These are phyloP conservation scores for Eufriesea mexicana DNA, from an alignment of 1,140 invertebrate genomes.

Conservation along the genomic window DNA sequence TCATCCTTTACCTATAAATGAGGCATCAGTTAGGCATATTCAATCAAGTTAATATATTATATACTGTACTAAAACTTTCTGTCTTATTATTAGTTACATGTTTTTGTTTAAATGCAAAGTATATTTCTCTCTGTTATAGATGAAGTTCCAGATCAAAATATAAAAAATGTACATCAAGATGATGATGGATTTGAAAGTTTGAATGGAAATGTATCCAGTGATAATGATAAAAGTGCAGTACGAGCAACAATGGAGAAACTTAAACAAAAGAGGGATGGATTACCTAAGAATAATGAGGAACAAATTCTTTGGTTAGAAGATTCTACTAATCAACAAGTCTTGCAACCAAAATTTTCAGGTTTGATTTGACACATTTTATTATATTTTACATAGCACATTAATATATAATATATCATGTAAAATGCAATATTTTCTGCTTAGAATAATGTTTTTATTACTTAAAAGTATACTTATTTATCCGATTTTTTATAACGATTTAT, in stretches of 20 bases:
- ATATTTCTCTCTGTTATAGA: slow-evolving; percentile 49
- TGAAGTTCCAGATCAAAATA: slow-evolving; percentile 61
- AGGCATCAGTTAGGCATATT: slow-evolving; percentile 45
- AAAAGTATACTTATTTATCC: slow-evolving; percentile 6
- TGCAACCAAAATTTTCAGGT: slow-evolving; percentile 61
- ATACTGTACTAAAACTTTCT: slow-evolving; percentile 13
- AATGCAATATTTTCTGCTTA: not conserved
- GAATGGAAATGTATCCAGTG: slow-evolving; percentile 91
- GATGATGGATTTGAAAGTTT: slow-evolving; percentile 94
- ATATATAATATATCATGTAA: not conserved
- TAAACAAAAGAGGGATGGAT: slow-evolving; percentile 22
- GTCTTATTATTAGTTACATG: not conserved
- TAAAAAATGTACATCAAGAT: slow-evolving; percentile 81
- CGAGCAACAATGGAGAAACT: slow-evolving; percentile 17
- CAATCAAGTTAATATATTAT: slow-evolving; percentile 48
- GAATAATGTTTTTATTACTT: slow-evolving; percentile 3
- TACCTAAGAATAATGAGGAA: slow-evolving; percentile 45
- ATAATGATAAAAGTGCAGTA: slow-evolving; percentile 80
- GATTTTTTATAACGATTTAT: slow-evolving; percentile 5
- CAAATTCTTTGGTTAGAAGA: slow-evolving; percentile 40
- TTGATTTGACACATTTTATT: slow-evolving; percentile 47
- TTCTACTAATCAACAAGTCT: slow-evolving; percentile 29
- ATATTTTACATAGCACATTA: not conserved
- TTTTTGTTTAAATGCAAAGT: slow-evolving; percentile 34
- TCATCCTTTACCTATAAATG: slow-evolving; percentile 43